phyloP scores from a whole-genome alignment of 2,113 vertebrate species.

The Otis tarda region DNA sequence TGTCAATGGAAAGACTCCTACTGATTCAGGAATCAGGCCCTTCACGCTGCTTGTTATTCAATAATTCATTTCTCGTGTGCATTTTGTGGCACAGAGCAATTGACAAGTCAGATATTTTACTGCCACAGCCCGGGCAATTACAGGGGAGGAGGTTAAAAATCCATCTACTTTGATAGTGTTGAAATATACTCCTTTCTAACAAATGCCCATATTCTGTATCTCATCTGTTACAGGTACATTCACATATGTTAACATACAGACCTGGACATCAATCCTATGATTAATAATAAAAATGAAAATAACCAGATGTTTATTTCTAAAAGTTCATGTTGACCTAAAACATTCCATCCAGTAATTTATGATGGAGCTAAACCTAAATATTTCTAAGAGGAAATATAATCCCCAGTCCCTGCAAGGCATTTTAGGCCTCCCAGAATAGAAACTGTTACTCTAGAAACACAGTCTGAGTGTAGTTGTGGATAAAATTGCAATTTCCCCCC shows the following conservation, averaged over 20 bases:
- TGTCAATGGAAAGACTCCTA: conserved; percentile 8
- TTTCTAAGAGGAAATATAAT: conserved; percentile 63
- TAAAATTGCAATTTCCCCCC: conserved; percentile 16
- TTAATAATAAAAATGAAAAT: conserved; percentile 63
- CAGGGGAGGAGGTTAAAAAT: conserved; percentile 5
- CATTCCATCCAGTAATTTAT: conserved; percentile 68
- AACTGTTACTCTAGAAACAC: conserved; percentile 42
- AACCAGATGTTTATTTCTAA: conserved; percentile 64
- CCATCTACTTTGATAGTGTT: conserved; percentile 11
- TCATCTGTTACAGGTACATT: conserved; percentile 38
- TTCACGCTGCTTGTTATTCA: background rate
- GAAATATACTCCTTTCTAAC: conserved; percentile 42
- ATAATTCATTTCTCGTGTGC: background rate
- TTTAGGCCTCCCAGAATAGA: conserved; percentile 62
- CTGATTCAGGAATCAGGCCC: background rate
- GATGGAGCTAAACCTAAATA: conserved; percentile 51
- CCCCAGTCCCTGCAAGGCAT: conserved; percentile 40
- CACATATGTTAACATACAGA: conserved; percentile 11
- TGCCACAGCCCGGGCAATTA: conserved; percentile 14
- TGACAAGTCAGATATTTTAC: conserved; percentile 33
- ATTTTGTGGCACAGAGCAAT: background rate
- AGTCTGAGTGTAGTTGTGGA: background rate
- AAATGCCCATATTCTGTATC: conserved; percentile 46
- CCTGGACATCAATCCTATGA: conserved; percentile 30
- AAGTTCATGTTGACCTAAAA: conserved; percentile 66